phyloP scores from a whole-genome alignment of 1,140 invertebrate species.

The Papilio polytes region DNA sequence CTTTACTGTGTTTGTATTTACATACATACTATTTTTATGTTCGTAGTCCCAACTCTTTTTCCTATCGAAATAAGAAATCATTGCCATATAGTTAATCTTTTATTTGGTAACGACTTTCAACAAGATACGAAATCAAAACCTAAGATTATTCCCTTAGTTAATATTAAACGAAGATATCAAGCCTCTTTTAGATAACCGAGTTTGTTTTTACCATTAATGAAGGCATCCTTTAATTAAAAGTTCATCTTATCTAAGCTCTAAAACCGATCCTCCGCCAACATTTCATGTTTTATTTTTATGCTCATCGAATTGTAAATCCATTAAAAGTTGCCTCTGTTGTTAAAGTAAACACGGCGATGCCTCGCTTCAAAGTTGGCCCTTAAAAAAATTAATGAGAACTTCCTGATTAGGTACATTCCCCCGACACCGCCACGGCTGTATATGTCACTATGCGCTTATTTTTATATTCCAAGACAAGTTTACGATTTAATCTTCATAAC shows the following conservation, averaged over 20 bases:
- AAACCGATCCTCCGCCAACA: constrained; percentile 25
- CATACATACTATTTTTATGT: no score
- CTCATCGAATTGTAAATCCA: constrained; percentile 74
- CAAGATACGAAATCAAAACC: not conserved
- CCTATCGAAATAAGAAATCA: not conserved
- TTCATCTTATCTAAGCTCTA: constrained; percentile 23
- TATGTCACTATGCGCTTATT: constrained; percentile 28
- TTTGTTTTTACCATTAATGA: constrained; percentile 8
- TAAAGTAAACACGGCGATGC: constrained; percentile 68
- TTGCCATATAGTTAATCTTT: not conserved
- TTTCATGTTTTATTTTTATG: constrained; percentile 40
- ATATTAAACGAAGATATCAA: not conserved
- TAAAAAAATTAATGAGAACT: constrained; percentile 79
- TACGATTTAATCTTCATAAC: constrained; percentile 54
- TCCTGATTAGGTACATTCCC: constrained; percentile 61
- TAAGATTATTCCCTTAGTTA: not conserved
- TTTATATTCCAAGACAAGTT: constrained; percentile 47
- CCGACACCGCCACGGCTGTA: not conserved
- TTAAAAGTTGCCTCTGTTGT: constrained; percentile 79
- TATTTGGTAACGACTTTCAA: not conserved
- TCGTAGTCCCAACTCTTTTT: no score
- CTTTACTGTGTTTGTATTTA: no score
- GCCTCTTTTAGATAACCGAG: not conserved
- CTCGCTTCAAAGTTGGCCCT: constrained; percentile 72
- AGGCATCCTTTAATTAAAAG: constrained; percentile 25